Evolutionary conservation across 2,797 vertebrate genomes (phyloP), one percentile per base, ranked within the genome.

Genomic region (Oryzias dopingdopingensis): DNA sequence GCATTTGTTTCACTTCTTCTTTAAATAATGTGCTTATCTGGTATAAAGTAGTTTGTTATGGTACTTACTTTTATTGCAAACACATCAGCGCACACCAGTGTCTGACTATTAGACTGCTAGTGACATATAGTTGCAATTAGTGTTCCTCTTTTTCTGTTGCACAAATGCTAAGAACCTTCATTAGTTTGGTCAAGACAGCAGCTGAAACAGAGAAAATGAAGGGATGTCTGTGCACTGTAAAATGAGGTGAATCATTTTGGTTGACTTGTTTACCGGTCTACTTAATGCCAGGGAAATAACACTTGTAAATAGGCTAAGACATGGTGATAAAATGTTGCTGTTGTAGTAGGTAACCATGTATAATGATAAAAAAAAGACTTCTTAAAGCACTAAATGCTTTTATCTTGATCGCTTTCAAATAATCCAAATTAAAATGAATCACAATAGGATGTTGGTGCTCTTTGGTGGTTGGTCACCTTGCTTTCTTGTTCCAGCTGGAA

Each of bases 121-220:
- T 63, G 70, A 77, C 57, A 72, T 37, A 59, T 59, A 51, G 56
- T 56, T 70, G 60, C 32, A 57, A 57, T 72, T 62, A 59, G 17
- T 23, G 46, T 49, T 53, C 23, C 23, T 66, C 14, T 59, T 65
- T 60, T 59, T 51, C 54, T 14, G 14, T 60, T 48, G 32, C 22
- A 71, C 2, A 47, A 65, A 64, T 62, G 29, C 32, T 26, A 17
- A 67, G 26, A 61, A 70, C 14, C 41, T 41, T 42, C 16, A 29
- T 42, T 46, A 26, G 37, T 62, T 66, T 56, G 37, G 63, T 62
- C 42, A 64, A 52, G 45, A 59, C 51, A 62, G 18, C 62, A 65
- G 56, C 52, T 4, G 51, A 65, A 55, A 73, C 40, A 55, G 37
- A 56, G 46, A 56, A 70, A 60, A 70, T 62, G 16, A 66, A 54